Evolutionary conservation across 2,797 vertebrate species (phyloP).

Genomic region (Luscinia luscinia): DNA sequence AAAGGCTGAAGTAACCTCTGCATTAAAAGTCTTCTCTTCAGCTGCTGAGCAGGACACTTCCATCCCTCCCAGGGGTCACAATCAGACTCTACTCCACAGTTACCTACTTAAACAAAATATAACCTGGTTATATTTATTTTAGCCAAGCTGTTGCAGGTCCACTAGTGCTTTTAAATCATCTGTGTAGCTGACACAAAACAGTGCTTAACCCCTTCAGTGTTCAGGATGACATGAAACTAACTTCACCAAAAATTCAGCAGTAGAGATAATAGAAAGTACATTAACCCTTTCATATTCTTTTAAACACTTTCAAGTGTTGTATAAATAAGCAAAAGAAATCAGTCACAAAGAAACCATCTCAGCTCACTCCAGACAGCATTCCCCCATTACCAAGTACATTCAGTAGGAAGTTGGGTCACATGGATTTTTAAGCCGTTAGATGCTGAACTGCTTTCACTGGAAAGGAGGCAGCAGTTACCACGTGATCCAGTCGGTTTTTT

Average conservation of each 20-base stretch:
- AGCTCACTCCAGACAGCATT: background rate
- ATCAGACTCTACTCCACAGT: background rate
- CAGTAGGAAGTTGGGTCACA: background rate
- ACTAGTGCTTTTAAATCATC: background rate
- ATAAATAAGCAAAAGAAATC: conserved; percentile 40
- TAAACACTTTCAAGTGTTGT: background rate
- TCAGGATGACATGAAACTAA: background rate
- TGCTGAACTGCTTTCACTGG: background rate
- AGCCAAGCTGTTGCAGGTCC: background rate
- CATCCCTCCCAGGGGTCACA: background rate
- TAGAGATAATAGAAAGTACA: background rate
- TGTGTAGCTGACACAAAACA: background rate
- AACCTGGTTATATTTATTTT: conserved; percentile 15
- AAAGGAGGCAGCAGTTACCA: background rate
- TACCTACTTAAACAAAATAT: background rate
- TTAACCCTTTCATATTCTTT: background rate
- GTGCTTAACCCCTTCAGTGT: background rate
- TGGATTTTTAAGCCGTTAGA: background rate
- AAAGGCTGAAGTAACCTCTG: background rate
- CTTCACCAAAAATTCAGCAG: background rate
- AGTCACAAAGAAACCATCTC: conserved; percentile 5
- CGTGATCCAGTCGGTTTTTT: background rate
- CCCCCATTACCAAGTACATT: background rate
- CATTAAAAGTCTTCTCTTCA: background rate
- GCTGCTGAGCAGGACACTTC: background rate